These are phyloP conservation scores for Geococcyx californianus DNA, from an alignment of 2,113 vertebrate species.

Conservation along the genomic window DNA sequence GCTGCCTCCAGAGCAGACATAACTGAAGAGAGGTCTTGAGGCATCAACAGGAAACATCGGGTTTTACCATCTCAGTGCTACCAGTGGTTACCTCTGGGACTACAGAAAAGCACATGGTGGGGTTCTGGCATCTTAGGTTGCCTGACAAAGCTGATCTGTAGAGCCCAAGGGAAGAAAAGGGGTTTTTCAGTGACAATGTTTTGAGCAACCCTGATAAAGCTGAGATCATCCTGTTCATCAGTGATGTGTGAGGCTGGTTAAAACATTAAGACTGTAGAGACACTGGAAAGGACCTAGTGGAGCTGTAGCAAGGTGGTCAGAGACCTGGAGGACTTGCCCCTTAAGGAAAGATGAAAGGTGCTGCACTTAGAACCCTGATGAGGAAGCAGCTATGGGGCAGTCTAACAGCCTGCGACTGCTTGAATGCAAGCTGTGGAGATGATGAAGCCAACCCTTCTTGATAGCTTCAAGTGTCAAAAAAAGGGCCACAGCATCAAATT, in stretches of 20 bases:
- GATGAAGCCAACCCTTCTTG: neutral
- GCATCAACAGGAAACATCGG: rapidly evolving
- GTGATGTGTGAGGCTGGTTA: neutral
- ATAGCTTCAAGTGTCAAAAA: neutral
- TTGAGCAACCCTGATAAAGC: neutral
- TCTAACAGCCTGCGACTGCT: neutral
- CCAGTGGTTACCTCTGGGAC: neutral
- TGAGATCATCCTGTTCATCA: neutral
- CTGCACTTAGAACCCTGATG: neutral
- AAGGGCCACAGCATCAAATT: neutral
- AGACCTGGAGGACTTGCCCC: neutral
- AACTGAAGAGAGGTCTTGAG: neutral
- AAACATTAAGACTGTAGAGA: neutral
- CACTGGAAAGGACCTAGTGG: neutral
- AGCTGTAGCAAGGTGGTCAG: neutral
- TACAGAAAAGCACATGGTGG: neutral
- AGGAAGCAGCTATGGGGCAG: neutral
- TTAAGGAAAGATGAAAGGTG: neutral
- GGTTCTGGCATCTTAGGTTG: neutral
- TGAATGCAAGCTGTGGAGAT: neutral
- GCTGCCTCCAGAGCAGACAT: neutral
- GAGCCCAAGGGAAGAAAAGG: neutral
- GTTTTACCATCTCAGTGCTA: neutral
- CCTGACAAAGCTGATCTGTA: neutral
- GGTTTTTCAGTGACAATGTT: neutral